Evolutionary conservation across 2,888 invertebrate genomes (phyloP), one percentile per base, ranked within the genome.

Genomic region (Dryocosmus kuriphilus): DNA sequence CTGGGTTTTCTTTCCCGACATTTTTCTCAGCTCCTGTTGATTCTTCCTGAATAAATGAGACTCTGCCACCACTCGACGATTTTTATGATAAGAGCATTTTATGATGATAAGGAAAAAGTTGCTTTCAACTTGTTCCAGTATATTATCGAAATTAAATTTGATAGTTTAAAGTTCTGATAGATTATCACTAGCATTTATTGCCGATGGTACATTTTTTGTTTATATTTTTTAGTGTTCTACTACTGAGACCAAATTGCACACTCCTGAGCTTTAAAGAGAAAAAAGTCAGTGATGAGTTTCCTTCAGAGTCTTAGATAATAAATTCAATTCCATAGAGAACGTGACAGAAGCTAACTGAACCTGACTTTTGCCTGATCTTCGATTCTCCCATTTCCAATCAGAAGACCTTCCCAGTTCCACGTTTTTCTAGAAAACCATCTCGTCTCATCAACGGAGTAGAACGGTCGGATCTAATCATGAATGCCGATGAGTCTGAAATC

Each of bases 21-120:
- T 71, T 71, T 71, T 71, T 71, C 71, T 71, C 51, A 32, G 51
- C 71, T 71, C 71, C 71, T 71, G 71, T 71, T 71, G 71, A 71
- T 71, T 71, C 71, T 71, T 32, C 51, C 51, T 71, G 71, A 71
- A 71, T 71, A 51, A 71, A 51, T 71, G 71, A 71, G 51, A 30
- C 71, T 71, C 71, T n/a, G 51, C 27, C 30, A 71, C 27, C 30
- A 71, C 71, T 71, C 71, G 71, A 71, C 71, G 51, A 51, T 71
- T 71, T 19, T 30, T 51, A 51, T 14, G n/a, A 32, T 71, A 51
- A 71, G 46, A n/a, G 11, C 9, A 27, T 30, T 51, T 51, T 51
- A 71, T 32, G 71, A 32, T 71, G 71, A 71, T 51, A 7, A 51
- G 30, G 30, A 51, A 65, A 30, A 27, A 67, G 27, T 67, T 46